phyloP scores from a whole-genome alignment of 2,797 vertebrate species.

The Perodicticus potto region DNA sequence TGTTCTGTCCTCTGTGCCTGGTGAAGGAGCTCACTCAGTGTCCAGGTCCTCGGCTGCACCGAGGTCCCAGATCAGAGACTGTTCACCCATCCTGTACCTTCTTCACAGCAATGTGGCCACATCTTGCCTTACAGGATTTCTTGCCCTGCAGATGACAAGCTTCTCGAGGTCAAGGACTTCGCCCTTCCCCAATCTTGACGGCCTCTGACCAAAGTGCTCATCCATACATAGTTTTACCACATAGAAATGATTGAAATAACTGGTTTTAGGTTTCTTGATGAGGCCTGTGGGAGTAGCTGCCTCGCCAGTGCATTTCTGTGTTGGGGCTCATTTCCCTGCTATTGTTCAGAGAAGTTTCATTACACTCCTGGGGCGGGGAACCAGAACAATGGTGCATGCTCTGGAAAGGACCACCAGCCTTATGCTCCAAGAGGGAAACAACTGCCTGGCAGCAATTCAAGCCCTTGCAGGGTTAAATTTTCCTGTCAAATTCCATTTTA shows the following conservation, averaged over 20 bases:
- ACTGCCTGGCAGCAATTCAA: rapidly evolving
- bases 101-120: rapidly evolving
- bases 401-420: background rate
- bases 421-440: background rate
- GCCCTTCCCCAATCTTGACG: rapidly evolving
- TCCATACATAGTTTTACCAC: background rate
- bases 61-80: rapidly evolving
- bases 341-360: conserved; percentile 50
- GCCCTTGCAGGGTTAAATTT: too few relatives aligned
- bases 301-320: background rate
- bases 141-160: rapidly evolving
- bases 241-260: background rate
- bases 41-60: background rate
- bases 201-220: background rate
- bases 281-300: conserved; percentile 1
- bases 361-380: conserved; percentile 17
- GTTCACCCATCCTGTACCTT: rapidly evolving
- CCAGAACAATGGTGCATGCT: background rate
- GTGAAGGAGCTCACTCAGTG: background rate
- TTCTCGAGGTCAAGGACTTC: too few relatives aligned
- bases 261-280: background rate
- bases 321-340: conserved; percentile 42
- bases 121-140: rapidly evolving
- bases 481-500: background rate
- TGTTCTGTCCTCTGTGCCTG: background rate